These are phyloP conservation scores for Pipistrellus pipistrellus DNA, from an alignment of 2,797 vertebrate species.

Conservation along the genomic window DNA sequence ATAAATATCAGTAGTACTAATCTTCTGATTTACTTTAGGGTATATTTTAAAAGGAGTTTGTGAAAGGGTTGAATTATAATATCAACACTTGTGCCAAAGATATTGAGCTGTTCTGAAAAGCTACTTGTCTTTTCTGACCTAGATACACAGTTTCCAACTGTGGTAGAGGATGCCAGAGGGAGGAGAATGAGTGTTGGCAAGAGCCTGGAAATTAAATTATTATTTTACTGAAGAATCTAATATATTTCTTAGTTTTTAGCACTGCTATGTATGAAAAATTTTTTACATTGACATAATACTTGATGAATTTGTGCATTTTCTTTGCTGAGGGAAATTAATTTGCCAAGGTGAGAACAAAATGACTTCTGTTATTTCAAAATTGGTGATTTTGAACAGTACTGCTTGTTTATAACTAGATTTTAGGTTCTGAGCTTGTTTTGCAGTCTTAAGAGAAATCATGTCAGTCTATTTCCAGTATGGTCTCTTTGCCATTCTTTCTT, in stretches of 20 bases:
- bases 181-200: constrained; percentile 81
- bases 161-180: constrained; percentile 87
- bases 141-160: constrained; percentile 89
- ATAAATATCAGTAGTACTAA: constrained; percentile 83
- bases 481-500: constrained; percentile 48
- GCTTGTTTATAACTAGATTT: constrained; percentile 47
- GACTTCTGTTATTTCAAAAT: constrained; percentile 54
- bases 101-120: constrained; percentile 88
- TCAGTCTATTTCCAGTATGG: background rate
- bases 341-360: constrained; percentile 56
- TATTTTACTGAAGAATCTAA: constrained; percentile 83
- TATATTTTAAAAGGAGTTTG: constrained; percentile 87
- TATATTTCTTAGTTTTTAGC: constrained; percentile 82
- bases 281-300: constrained; percentile 64
- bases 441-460: constrained; percentile 53
- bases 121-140: constrained; percentile 89
- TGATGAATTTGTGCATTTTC: constrained; percentile 27
- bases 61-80: constrained; percentile 87
- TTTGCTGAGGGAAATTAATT: constrained; percentile 38
- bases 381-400: constrained; percentile 42
- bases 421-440: constrained; percentile 57
- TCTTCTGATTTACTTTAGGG: constrained; percentile 85
- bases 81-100: constrained; percentile 85
- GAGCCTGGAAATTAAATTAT: constrained; percentile 88
- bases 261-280: constrained; percentile 77